phyloP scores from a whole-genome alignment of 2,888 invertebrate species.

The Oithona nana region DNA sequence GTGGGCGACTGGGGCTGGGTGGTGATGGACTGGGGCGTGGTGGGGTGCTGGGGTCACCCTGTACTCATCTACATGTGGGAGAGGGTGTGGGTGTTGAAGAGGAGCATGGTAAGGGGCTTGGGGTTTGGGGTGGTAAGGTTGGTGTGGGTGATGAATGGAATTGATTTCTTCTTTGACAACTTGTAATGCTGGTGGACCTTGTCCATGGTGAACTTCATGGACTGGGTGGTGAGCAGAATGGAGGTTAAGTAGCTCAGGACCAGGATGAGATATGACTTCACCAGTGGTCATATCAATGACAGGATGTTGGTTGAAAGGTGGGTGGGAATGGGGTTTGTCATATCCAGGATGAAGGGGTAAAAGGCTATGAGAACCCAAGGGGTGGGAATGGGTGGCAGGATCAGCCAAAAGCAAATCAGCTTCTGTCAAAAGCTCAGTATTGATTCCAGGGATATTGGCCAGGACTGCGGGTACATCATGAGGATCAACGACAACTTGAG shows the following conservation, averaged over 20 bases:
- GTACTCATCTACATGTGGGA: neutral
- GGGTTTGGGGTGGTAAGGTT: neutral
- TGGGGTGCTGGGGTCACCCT: neutral
- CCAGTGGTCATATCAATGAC: neutral
- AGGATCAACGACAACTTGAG: neutral
- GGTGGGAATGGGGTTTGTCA: constrained; percentile 10
- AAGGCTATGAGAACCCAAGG: constrained; percentile 9
- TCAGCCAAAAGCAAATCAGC: constrained; percentile 8
- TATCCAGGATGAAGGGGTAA: constrained; percentile 8
- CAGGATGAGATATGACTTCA: neutral
- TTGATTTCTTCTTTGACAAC: neutral
- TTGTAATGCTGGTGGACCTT: neutral
- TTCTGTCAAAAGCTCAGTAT: neutral
- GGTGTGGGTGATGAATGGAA: neutral
- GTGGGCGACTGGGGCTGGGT: neutral
- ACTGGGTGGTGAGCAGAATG: neutral
- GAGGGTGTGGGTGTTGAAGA: neutral
- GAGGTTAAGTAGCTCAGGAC: neutral
- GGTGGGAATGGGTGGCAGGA: constrained; percentile 13
- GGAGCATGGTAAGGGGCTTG: neutral
- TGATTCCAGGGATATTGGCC: neutral
- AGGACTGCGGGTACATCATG: neutral
- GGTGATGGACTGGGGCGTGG: neutral
- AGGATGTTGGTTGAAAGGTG: constrained; percentile 2
- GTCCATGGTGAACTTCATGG: neutral